Percentiles rank a stretch among this genome's conserved stretches.
phyloP scores from a whole-genome alignment of 2,888 invertebrate species.

The Drosophila siamana region DNA sequence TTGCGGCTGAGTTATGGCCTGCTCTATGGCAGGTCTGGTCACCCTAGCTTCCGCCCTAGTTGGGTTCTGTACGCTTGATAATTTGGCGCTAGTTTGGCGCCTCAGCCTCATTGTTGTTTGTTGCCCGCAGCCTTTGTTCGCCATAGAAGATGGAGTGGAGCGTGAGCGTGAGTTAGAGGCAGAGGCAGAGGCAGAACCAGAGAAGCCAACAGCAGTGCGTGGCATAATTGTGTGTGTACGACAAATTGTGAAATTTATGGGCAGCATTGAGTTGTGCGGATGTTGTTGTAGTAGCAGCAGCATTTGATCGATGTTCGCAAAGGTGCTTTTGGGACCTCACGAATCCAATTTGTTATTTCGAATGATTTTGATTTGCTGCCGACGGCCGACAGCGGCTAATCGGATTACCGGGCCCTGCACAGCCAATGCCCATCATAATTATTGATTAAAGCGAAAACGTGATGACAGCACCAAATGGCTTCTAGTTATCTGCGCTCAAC shows the following conservation, averaged over 20 bases:
- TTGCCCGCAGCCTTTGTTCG: constrained; percentile 60
- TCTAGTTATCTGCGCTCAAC: neutral
- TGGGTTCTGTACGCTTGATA: constrained; percentile 54
- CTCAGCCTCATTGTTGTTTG: constrained; percentile 65
- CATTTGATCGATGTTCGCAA: constrained; percentile 33
- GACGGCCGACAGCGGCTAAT: constrained; percentile 49
- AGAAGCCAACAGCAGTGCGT: constrained; percentile 39
- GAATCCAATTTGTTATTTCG: constrained; percentile 61
- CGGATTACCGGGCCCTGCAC: constrained; percentile 53
- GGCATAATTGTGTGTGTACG: constrained; percentile 68
- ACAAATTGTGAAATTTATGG: constrained; percentile 79
- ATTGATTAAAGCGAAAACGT: constrained; percentile 45
- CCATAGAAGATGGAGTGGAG: too few species aligned
- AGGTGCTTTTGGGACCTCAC: constrained; percentile 33
- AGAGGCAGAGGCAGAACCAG: neutral
- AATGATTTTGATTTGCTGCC: constrained; percentile 59
- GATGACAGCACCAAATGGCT: constrained; percentile 8
- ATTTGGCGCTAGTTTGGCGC: constrained; percentile 78
- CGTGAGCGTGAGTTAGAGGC: too few species aligned
- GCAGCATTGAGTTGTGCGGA: constrained; percentile 9
- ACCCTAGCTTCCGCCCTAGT: constrained; percentile 35
- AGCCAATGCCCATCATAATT: constrained; percentile 39
- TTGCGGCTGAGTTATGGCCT: constrained; percentile 46
- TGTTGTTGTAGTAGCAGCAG: constrained; percentile 7
- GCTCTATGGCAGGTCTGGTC: constrained; percentile 16